Base-by-base conservation (phyloP, 1,140 invertebrate genomes). In the Drosophila miranda region DNA sequence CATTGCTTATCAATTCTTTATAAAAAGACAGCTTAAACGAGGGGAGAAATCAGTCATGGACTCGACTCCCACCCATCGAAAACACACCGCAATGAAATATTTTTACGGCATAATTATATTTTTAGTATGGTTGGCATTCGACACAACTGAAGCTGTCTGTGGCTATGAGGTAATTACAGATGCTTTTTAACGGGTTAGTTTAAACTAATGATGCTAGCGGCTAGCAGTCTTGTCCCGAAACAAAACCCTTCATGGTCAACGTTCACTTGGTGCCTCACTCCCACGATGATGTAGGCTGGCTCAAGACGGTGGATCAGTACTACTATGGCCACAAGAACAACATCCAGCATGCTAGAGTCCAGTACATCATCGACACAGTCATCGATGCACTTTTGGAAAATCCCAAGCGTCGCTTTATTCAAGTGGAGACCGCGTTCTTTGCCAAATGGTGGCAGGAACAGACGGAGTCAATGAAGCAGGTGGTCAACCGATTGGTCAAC, bases 271-370 rank as follows among this genome's bases (percentile, higher is more conserved):
- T 97, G 0, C 91, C 96, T 0, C 95, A 96, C 78, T 95, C 95
- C 2, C 97, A 98, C 82, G 96, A 98, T 87, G 97, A 98, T 91
- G 96, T 98, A 2, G 97, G 97, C 11, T 98, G 97, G 97, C 90
- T 98, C 3, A 97, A 98, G 91, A 98, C 97, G 0, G 95, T 97
- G 1, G 97, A 98, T 91, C 96, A 98, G 88, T 98, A 98, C 91
- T 98, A 95, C 78, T 97, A 95, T 91, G 96, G 96, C 80, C 93
- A 94, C 93, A 75, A 92, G 16, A 93, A 93, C 9, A 90, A 84
- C 3, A 95, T 95, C 13, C 96, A 97, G 89, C 93, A 93, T 46
- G 96, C 95, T 13, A 96, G 96, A 0, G 97, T 98, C 0, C 95
- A 97, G 84, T 98, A 98, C 78, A 99, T 99, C 63, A 86, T 99